Base-by-base conservation (phyloP, 1,140 invertebrate species). In the Macrostomum lignano region DNA sequence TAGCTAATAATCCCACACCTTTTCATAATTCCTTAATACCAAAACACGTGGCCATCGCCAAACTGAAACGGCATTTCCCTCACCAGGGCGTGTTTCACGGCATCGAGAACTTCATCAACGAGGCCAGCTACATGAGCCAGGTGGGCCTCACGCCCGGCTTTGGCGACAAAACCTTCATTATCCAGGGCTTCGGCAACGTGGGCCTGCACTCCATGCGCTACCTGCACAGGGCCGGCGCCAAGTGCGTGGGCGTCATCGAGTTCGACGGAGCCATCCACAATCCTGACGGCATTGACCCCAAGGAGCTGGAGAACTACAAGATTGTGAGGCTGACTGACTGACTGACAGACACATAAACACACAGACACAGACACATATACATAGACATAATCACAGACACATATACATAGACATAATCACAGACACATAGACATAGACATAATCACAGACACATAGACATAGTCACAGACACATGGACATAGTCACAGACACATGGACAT, bases 151-250 rank as follows among this genome's bases (percentile, higher is more conserved):
- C 74, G 10, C 76, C 84, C 33, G 88, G 88, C 13, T 88, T 86
- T 70, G 74, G 73, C 43, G 81, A 76, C 37, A 98, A 98, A 58
- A 77, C 78, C 1, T 91, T 93, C 55, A 93, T 98, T 50, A 68
- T 98, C n/a, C n/a, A n/a, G n/a, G 88, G 84, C 41, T 86, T 93
- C 57, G 86, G 86, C 70, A 98, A 98, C 61, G 91, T 98, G n/a
- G 91, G 91, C 46, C 63, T 96, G 17, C 88, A 98, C 60, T 75
- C 79, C 2, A 84, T 79, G 70, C 67, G 86, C 42, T 96, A 96
- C 56, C 65, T 98, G 17, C 73, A 78, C 42, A 68, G 86, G 42
- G 82, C 77, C 39, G 88, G 88, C 21, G 86, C 84, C 31, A 72
- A 67, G 34, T 91, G 82, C 52, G 73, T 88, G 47, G 88, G 88